These are phyloP conservation scores for Spheniscus humboldti DNA, from an alignment of 2,797 vertebrate species.

Conservation along the genomic window DNA sequence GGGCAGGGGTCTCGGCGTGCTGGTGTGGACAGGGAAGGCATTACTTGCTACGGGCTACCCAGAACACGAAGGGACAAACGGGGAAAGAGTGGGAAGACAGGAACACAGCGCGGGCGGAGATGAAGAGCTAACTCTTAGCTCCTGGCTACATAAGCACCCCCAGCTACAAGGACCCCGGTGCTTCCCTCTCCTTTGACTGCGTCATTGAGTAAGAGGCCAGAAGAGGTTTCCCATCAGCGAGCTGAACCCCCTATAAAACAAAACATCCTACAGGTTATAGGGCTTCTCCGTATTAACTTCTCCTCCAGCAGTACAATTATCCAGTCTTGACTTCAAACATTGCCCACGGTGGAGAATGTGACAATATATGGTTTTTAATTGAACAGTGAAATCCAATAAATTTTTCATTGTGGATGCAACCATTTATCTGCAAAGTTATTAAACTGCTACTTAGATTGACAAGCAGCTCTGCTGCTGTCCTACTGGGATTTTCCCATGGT, in stretches of 20 bases:
- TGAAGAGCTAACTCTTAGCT: background rate
- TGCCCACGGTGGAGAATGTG: background rate
- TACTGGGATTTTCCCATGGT: background rate
- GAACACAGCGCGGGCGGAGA: background rate
- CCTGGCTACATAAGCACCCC: background rate
- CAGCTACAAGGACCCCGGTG: background rate
- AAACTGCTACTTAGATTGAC: background rate
- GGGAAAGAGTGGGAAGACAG: background rate
- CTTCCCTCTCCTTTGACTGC: background rate
- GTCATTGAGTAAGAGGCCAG: background rate
- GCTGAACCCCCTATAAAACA: background rate
- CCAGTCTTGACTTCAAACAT: background rate
- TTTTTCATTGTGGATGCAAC: background rate
- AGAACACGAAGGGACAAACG: background rate
- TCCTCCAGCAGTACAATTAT: background rate
- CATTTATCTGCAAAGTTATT: background rate
- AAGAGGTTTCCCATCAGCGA: background rate
- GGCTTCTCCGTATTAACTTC: background rate
- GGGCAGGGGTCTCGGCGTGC: background rate
- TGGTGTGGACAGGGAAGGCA: background rate
- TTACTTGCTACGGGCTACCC: background rate
- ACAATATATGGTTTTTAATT: background rate
- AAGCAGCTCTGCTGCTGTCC: background rate
- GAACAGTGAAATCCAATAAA: background rate
- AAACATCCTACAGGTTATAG: background rate